Evolutionary conservation across 2,113 vertebrate genomes (phyloP).

Genomic region (Rhynchopsitta pachyrhyncha): DNA sequence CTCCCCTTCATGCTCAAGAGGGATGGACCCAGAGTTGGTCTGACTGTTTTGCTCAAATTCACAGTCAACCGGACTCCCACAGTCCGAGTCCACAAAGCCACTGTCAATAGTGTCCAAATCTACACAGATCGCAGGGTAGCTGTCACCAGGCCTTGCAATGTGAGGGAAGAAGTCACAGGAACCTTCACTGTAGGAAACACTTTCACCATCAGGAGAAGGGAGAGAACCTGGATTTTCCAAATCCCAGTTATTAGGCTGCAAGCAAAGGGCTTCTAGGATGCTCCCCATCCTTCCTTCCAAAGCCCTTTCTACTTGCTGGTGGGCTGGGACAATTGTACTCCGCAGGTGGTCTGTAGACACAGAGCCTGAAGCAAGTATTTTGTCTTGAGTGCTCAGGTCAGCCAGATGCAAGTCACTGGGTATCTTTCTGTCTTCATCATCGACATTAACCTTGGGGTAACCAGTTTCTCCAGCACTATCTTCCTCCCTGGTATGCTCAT

Average conservation of each 20-base stretch:
- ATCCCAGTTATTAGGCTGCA: constrained; percentile 60
- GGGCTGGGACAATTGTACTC: neutral
- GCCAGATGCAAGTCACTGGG: neutral
- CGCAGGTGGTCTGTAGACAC: constrained; percentile 18
- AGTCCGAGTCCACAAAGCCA: constrained; percentile 87
- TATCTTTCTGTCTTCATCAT: neutral
- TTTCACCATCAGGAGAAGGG: constrained; percentile 71
- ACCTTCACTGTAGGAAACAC: constrained; percentile 70
- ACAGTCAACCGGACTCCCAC: constrained; percentile 82
- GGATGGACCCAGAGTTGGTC: neutral
- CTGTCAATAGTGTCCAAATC: constrained; percentile 95
- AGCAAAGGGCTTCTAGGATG: constrained; percentile 58
- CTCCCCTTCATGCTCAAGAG: constrained; percentile 22
- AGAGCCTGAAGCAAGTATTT: constrained; percentile 46
- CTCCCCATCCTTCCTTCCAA: neutral
- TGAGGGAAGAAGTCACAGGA: constrained; percentile 72
- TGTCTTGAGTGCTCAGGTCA: neutral
- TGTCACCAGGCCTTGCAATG: constrained; percentile 57
- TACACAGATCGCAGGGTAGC: constrained; percentile 79
- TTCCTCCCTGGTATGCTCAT: neutral
- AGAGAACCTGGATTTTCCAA: constrained; percentile 28
- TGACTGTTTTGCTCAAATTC: constrained; percentile 70
- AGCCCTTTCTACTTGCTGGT: neutral
- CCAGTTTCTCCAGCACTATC: constrained; percentile 3
- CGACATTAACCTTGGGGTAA: constrained; percentile 70